These are phyloP conservation scores for Probaryconus sp. DNA, from an alignment of 1,140 invertebrate genomes.

Conservation along the genomic window DNA sequence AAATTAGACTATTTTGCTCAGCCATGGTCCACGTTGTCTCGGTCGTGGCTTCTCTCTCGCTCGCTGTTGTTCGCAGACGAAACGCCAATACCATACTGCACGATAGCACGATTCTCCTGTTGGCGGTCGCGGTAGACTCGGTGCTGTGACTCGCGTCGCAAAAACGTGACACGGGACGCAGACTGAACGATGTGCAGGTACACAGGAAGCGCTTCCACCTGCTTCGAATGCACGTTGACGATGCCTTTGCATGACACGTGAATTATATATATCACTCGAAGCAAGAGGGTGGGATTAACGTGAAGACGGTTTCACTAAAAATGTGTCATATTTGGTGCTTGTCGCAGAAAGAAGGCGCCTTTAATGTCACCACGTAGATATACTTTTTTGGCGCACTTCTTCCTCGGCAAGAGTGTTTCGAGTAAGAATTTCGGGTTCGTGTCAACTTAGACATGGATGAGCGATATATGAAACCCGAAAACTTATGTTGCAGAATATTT, in stretches of 20 bases:
- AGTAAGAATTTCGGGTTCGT: too few relatives aligned
- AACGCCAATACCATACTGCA: slow-evolving; percentile 55
- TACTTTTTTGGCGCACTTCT: too few relatives aligned
- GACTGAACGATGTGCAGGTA: slow-evolving; percentile 52
- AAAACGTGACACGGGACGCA: slow-evolving; percentile 55
- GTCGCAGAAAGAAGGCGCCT: neutral
- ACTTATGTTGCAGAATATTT: too few relatives aligned
- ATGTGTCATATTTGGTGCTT: neutral
- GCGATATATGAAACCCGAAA: too few relatives aligned
- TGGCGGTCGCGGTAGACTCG: slow-evolving; percentile 39
- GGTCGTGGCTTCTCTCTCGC: slow-evolving; percentile 13
- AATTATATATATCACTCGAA: slow-evolving; percentile 22
- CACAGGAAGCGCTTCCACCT: slow-evolving; percentile 56
- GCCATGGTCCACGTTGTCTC: too few relatives aligned
- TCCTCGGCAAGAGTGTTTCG: too few relatives aligned
- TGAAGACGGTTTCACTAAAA: slow-evolving; percentile 9
- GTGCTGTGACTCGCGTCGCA: slow-evolving; percentile 51
- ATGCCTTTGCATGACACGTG: slow-evolving; percentile 33
- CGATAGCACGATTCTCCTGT: slow-evolving; percentile 48
- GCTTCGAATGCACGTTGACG: slow-evolving; percentile 31
- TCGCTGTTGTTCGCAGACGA: slow-evolving; percentile 13
- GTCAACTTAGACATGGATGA: too few relatives aligned
- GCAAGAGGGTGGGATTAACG: neutral
- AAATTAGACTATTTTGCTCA: too few relatives aligned
- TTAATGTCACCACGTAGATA: too few relatives aligned